Percentiles rank a stretch among this genome's conserved stretches.
Conservation (phyloP, 2,113 vertebrate genomes). For the Megalops atlanticus region DNA sequence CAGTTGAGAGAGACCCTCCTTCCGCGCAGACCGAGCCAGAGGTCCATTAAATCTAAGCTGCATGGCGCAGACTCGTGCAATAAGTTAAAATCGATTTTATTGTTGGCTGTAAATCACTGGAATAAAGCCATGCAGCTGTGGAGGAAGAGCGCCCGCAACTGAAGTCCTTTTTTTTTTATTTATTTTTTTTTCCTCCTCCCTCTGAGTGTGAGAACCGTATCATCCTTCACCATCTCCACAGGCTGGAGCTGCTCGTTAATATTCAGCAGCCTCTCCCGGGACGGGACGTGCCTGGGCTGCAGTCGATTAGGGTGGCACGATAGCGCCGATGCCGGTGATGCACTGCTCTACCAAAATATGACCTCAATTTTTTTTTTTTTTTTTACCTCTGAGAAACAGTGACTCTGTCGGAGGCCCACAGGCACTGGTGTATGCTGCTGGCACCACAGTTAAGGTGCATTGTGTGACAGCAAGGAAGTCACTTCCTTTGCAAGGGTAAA, state of each 20-base stretch:
- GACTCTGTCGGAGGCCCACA: no score
- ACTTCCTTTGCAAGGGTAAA: no score
- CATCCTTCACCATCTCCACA: constrained; percentile 44
- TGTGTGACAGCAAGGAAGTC: no score
- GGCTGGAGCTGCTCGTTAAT: constrained; percentile 38
- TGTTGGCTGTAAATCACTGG: constrained; percentile 20
- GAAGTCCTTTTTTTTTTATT: no score
- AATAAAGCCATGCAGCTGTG: constrained; percentile 33
- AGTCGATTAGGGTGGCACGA: no score
- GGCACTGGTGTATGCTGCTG: no score
- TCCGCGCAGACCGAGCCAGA: not conserved
- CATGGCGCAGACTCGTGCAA: not conserved
- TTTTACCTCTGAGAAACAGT: no score
- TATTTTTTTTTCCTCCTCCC: constrained; percentile 47
- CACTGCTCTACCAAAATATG: no score
- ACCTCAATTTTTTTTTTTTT: no score
- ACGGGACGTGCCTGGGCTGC: constrained; percentile 45
- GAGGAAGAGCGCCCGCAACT: constrained; percentile 48
- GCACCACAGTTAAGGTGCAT: no score
- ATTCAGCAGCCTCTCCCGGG: constrained; percentile 47
- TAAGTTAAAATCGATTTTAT: not conserved
- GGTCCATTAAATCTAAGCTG: not conserved
- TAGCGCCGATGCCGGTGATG: no score
- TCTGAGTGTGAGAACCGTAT: constrained; percentile 48
- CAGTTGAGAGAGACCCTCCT: no score